Conservation (phyloP, 2,113 vertebrate species). For the Aphelocoma coerulescens region DNA sequence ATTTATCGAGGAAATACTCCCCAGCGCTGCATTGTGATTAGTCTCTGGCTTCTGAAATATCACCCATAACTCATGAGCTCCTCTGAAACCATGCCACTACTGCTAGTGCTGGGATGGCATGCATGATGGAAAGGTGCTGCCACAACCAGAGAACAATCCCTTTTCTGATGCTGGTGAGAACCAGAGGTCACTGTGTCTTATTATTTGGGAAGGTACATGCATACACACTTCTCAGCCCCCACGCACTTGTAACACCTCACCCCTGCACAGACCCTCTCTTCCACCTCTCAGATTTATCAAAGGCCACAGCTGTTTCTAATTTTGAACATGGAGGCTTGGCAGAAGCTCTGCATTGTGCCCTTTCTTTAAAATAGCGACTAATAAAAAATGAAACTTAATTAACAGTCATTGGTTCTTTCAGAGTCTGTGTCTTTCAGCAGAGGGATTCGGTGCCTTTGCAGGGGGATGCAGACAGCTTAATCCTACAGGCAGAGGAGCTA, state of each 20-base stretch:
- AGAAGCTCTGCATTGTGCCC: not conserved
- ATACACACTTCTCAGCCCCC: not conserved
- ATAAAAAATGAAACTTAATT: slow-evolving; percentile 28
- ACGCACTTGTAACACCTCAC: not conserved
- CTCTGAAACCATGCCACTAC: slow-evolving; percentile 1
- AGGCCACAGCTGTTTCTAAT: not conserved
- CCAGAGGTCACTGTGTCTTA: not conserved
- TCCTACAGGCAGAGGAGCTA: not conserved
- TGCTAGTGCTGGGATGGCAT: not conserved
- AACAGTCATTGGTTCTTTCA: not conserved
- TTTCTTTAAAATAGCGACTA: slow-evolving; percentile 29
- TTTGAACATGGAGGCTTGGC: not conserved
- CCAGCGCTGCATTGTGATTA: slow-evolving; percentile 30
- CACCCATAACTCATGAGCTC: slow-evolving; percentile 40
- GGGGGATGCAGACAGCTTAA: not conserved
- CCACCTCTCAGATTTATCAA: not conserved
- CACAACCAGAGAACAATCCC: not conserved
- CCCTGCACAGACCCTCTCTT: not conserved
- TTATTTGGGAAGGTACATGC: not conserved
- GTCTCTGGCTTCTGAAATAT: slow-evolving; percentile 63
- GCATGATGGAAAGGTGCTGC: slow-evolving; percentile 20
- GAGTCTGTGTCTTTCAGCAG: not conserved
- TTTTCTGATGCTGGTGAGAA: not conserved
- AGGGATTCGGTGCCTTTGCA: not conserved
- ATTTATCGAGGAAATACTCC: slow-evolving; percentile 69